Evolutionary conservation across 2,797 vertebrate species (phyloP), one percentile per base, ranked within the genome.

Genomic region (Diplodus puntazzo): DNA sequence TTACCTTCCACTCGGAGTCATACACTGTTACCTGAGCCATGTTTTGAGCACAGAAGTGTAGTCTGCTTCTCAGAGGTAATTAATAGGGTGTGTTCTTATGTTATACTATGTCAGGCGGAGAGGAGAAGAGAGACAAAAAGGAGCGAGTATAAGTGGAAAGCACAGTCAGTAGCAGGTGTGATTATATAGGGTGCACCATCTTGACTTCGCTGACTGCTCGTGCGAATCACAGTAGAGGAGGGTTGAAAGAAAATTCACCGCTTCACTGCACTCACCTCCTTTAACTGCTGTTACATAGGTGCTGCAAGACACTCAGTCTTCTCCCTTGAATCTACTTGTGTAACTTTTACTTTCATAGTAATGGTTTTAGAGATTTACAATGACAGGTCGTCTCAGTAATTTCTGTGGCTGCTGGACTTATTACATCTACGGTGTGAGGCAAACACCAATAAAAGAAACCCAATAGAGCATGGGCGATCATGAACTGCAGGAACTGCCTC

Each of bases 21-120:
- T 76, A 55, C 78, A 20, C 75, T 81, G 94, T 92, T 92, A 95
- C 88, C 91, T 81, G 93, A 94, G 89, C 91, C 85, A 64, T 20
- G 65, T 55, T 73, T 57, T 72, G 75, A 80, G 70, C 75, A 81
- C 30, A 85, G 80, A 64, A 83, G 84, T 81, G 84, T 73, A 77
- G 81, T 77, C 71, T 68, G 66, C 87, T 78, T 84, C 75, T 84
- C 45, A 69, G 30, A 75, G 71, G 59, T 54, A 74, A 75, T 70
- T 46, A 69, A 75, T 76, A 69, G 42, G 52, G 74, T 75, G 73
- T 77, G 75, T 73, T 75, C 69, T 55, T 71, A 45, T 73, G 66
- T 50, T 70, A 16, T 66, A 39, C 39, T 39, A 66, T 68, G 46
- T 52, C 70, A 64, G 52, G 34, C 58, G 16, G 13, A 73, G 61